Percentiles rank a stretch among this genome's conserved stretches.
Conservation (phyloP, 2,797 vertebrate genomes). For the Xerus rutilus region DNA sequence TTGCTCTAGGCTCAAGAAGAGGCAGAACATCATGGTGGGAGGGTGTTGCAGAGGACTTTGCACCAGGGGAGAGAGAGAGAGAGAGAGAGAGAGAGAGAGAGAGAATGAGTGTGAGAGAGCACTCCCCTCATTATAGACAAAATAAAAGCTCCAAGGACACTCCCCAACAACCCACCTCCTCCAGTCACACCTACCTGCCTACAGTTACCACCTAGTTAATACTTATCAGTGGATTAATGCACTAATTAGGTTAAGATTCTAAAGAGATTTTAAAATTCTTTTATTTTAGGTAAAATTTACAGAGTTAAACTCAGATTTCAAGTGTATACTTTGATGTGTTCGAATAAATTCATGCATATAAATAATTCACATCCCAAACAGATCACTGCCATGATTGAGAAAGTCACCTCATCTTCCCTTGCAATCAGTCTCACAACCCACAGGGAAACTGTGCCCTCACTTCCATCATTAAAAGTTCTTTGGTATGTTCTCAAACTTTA, state of each 20-base stretch:
- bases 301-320: background rate
- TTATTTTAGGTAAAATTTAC: background rate
- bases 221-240: no score
- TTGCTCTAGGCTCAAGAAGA: no score
- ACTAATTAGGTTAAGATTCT: background rate
- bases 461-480: background rate
- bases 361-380: background rate
- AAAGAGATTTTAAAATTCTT: background rate
- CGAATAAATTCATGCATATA: background rate
- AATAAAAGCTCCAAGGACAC: no score
- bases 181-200: no score
- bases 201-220: no score
- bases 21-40: no score
- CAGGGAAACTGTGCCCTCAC: background rate
- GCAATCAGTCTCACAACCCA: background rate
- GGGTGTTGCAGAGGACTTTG: no score
- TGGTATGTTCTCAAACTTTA: background rate
- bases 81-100: no score
- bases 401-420: background rate
- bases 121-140: no score
- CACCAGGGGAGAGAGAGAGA: no score
- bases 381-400: background rate
- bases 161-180: no score
- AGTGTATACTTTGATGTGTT: background rate
- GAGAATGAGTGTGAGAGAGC: no score